A percentile compares a stretch with the other conserved stretches of the same genome.
Evolutionary conservation across 1,140 invertebrate genomes (phyloP).

Genomic region (Drosophila ercepeae): DNA sequence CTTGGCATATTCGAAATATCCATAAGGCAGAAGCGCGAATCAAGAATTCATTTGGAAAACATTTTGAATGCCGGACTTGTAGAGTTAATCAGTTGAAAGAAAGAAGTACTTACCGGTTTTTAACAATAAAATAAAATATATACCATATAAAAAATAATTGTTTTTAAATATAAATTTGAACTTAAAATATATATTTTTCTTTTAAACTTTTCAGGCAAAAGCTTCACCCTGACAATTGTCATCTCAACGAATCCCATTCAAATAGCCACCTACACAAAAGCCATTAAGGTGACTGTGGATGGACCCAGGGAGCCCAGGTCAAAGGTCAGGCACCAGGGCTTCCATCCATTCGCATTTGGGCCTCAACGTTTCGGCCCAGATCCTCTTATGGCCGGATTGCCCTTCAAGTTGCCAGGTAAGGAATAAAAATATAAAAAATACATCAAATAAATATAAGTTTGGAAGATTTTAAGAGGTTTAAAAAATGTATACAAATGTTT

Average conservation of each 20-base stretch:
- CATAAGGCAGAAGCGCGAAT: conserved; percentile 42
- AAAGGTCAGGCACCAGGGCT: conserved; percentile 94
- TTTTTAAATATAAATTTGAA: too few relatives aligned
- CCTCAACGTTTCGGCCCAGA: conserved; percentile 91
- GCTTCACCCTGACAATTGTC: conserved; percentile 97
- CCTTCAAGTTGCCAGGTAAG: conserved; percentile 93
- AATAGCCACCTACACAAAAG: conserved; percentile 96
- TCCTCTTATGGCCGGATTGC: conserved; percentile 90
- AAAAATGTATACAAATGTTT: too few relatives aligned
- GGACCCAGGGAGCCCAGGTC: conserved; percentile 97
- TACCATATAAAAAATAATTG: too few relatives aligned
- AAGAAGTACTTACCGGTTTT: too few relatives aligned
- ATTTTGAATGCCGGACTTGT: conserved; percentile 40
- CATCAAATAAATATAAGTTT: background rate
- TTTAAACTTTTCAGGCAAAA: conserved; percentile 91
- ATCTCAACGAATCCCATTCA: conserved; percentile 96
- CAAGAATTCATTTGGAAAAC: conserved; percentile 47
- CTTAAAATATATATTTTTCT: background rate
- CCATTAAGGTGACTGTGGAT: conserved; percentile 99
- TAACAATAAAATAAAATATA: too few relatives aligned
- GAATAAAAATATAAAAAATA: background rate
- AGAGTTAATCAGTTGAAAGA: conserved; percentile 40
- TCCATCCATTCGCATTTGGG: conserved; percentile 94
- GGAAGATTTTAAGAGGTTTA: too few relatives aligned
- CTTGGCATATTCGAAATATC: conserved; percentile 43